phyloP scores from a whole-genome alignment of 1,140 invertebrate genomes.

The Mycetomoellerius zeteki region DNA sequence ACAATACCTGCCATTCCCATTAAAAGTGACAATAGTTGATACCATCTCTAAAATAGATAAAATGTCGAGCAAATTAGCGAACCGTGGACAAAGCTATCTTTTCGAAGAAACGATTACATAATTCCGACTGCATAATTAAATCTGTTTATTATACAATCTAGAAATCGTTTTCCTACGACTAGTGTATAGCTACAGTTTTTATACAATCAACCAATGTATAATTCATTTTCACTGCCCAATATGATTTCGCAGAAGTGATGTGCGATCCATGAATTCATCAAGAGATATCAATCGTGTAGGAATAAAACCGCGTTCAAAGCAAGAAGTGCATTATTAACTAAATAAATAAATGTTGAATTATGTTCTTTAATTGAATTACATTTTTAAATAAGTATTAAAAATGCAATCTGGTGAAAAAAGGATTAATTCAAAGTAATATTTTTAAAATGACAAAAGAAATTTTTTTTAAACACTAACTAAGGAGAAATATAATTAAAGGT shows the following conservation, averaged over 20 bases:
- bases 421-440: not conserved
- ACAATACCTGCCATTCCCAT: not conserved
- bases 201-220: not conserved
- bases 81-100: not conserved
- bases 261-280: not conserved
- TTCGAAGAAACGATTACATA: constrained; percentile 1
- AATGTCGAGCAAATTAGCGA: constrained; percentile 6
- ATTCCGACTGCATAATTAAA: not conserved
- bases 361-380: not conserved
- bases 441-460: not conserved
- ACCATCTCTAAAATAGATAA: constrained; percentile 24
- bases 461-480: not conserved
- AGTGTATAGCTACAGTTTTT: constrained; percentile 18
- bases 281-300: not conserved
- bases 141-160: not conserved
- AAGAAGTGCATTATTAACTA: not conserved
- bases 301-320: not conserved
- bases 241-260: not conserved
- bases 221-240: constrained; percentile 43
- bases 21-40: constrained; percentile 37
- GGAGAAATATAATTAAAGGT: not conserved
- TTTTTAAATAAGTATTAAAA: constrained; percentile 22
- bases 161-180: constrained; percentile 20
- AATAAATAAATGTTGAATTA: not conserved
- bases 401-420: not conserved